A percentile compares a stretch with the other conserved stretches of the same genome.
phyloP scores from a whole-genome alignment of 2,888 invertebrate species.

The Chironomus riparius region DNA sequence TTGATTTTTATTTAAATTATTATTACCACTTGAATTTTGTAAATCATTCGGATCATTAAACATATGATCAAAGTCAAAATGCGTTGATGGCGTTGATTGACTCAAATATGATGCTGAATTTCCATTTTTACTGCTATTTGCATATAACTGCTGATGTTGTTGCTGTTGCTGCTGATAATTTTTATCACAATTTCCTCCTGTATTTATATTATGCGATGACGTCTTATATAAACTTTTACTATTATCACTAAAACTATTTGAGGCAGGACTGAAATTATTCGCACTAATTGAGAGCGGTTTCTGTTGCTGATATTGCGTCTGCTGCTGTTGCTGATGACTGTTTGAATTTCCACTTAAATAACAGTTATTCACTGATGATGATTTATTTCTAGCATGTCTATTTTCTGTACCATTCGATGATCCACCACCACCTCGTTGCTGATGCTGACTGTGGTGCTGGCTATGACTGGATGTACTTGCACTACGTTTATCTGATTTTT shows the following conservation, averaged over 20 bases:
- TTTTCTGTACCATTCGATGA: neutral
- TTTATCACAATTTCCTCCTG: conserved; percentile 27
- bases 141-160: conserved; percentile 18
- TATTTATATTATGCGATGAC: conserved; percentile 24
- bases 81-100: conserved; percentile 10
- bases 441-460: neutral
- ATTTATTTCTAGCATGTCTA: conserved; percentile 19
- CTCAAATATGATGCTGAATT: conserved; percentile 19
- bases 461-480: neutral
- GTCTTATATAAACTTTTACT: conserved; percentile 22
- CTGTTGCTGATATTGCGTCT: conserved; percentile 20
- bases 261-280: conserved; percentile 28
- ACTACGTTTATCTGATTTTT: neutral
- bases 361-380: conserved; percentile 25
- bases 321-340: conserved; percentile 8
- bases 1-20: conserved; percentile 10
- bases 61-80: conserved; percentile 21
- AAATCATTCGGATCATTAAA: neutral
- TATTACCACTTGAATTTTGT: neutral
- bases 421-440: neutral
- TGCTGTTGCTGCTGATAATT: conserved; percentile 25
- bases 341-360: conserved; percentile 22
- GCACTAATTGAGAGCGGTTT: conserved; percentile 27
- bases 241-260: conserved; percentile 25
- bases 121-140: conserved; percentile 5